Percentiles rank a stretch among this genome's conserved stretches.
Conservation (phyloP, 2,888 invertebrate genomes). For the Epicampocera succincta region DNA sequence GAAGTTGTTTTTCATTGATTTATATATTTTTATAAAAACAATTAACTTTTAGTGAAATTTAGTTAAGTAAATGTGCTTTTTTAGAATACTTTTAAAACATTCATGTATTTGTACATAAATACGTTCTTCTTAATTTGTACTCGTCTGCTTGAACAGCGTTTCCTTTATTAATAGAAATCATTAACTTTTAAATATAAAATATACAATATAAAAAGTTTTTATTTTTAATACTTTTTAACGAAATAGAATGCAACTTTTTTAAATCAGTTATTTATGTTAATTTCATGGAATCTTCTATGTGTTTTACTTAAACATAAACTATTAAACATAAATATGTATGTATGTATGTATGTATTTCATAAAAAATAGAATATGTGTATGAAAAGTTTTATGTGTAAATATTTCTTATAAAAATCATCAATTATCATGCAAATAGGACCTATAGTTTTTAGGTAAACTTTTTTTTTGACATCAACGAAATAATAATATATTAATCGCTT, state of each 20-base stretch:
- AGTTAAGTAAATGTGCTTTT: conserved; percentile 12
- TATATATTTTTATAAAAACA: conserved; percentile 7
- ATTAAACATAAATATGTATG: too few relatives aligned
- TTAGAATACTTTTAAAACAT: background rate
- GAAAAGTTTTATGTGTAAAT: conserved; percentile 64
- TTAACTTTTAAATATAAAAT: background rate
- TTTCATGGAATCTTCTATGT: conserved; percentile 36
- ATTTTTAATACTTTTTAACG: background rate
- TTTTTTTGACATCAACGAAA: conserved; percentile 9
- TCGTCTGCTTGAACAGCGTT: background rate
- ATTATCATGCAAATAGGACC: conserved; percentile 2
- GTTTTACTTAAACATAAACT: conserved; percentile 10
- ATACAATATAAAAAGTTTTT: background rate
- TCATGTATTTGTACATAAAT: background rate
- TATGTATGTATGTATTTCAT: conserved; percentile 5
- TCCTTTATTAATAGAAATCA: background rate
- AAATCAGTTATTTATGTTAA: background rate
- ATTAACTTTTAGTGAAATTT: background rate
- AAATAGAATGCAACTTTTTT: background rate
- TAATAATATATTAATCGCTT: background rate
- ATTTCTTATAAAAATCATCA: conserved; percentile 61
- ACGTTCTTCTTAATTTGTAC: background rate
- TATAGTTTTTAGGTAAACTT: conserved; percentile 10
- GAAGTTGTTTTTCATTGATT: background rate
- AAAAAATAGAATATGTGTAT: conserved; percentile 40